Percentiles rank a stretch among this genome's conserved stretches.
phyloP scores from a whole-genome alignment of 2,888 invertebrate species.

The Hermaeophaga mercurialis region DNA sequence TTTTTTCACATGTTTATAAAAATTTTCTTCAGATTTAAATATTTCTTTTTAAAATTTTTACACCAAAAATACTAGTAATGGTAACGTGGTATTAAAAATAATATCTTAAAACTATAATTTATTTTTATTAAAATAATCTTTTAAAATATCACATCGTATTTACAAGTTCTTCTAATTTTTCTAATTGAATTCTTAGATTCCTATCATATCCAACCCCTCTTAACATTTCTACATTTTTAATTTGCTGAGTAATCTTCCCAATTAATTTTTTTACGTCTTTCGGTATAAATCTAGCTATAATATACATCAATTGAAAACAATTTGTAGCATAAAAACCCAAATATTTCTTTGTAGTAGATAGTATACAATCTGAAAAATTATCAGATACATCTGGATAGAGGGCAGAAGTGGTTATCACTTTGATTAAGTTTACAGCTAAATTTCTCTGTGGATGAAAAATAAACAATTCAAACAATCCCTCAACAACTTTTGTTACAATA shows the following conservation, averaged over 20 bases:
- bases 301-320: slow-evolving; percentile 54
- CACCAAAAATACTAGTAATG: no score
- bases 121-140: not conserved
- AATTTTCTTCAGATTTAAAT: no score
- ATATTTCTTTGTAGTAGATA: slow-evolving; percentile 54
- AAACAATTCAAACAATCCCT: slow-evolving; percentile 50
- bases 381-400: slow-evolving; percentile 44
- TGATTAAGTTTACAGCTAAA: slow-evolving; percentile 46
- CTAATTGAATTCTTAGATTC: slow-evolving; percentile 53
- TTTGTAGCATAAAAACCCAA: slow-evolving; percentile 57
- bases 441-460: slow-evolving; percentile 51
- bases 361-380: slow-evolving; percentile 47
- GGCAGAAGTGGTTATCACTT: slow-evolving; percentile 42
- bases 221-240: slow-evolving; percentile 56
- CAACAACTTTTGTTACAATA: slow-evolving; percentile 44
- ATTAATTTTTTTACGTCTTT: slow-evolving; percentile 50
- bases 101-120: no score
- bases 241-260: slow-evolving; percentile 51
- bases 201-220: slow-evolving; percentile 59
- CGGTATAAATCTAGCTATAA: slow-evolving; percentile 51
- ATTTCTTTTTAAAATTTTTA: no score
- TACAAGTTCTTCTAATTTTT: slow-evolving; percentile 44
- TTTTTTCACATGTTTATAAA: no score
- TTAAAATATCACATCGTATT: slow-evolving; percentile 13
- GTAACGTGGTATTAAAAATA: not conserved